These are phyloP conservation scores for Drosophila burlai DNA, from an alignment of 1,140 invertebrate genomes.

Conservation along the genomic window DNA sequence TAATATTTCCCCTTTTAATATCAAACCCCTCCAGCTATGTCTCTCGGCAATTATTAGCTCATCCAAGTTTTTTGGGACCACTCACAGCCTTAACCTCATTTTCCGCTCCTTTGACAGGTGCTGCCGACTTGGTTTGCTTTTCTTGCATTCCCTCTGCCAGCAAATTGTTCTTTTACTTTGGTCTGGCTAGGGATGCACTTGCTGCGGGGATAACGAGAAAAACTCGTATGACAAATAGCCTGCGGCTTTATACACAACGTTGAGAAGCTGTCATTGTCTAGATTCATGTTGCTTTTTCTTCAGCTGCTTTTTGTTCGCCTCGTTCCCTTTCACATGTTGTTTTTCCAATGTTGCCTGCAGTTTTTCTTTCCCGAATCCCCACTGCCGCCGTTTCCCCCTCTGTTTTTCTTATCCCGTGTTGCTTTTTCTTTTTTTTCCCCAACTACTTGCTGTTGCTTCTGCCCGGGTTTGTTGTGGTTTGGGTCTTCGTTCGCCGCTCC, in stretches of 20 bases:
- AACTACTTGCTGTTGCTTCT: conserved; percentile 49
- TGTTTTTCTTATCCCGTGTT: conserved; percentile 28
- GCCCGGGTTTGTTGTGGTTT: conserved; percentile 49
- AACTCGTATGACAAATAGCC: conserved; percentile 68
- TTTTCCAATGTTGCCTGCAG: conserved; percentile 36
- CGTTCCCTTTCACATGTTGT: conserved; percentile 30
- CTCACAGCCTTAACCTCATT: conserved; percentile 49
- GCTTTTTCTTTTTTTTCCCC: conserved; percentile 34
- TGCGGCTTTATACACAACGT: conserved; percentile 67
- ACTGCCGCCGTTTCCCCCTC: background rate
- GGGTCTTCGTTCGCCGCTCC: conserved; percentile 4
- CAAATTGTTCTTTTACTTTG: conserved; percentile 48
- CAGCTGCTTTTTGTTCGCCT: conserved; percentile 27
- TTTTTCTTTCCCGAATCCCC: conserved; percentile 16
- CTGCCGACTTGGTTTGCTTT: conserved; percentile 43
- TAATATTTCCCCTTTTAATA: background rate
- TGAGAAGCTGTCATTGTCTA: conserved; percentile 70
- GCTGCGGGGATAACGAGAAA: conserved; percentile 42
- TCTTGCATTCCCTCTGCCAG: conserved; percentile 4
- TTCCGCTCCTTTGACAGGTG: conserved; percentile 45
- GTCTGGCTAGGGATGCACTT: conserved; percentile 31
- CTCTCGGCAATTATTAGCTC: conserved; percentile 25
- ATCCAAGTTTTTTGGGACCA: conserved; percentile 12
- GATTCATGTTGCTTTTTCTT: conserved; percentile 61
- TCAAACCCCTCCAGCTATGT: too few relatives aligned